These are phyloP conservation scores for Cosmopolites sordidus DNA, from an alignment of 2,888 invertebrate species.

Conservation along the genomic window DNA sequence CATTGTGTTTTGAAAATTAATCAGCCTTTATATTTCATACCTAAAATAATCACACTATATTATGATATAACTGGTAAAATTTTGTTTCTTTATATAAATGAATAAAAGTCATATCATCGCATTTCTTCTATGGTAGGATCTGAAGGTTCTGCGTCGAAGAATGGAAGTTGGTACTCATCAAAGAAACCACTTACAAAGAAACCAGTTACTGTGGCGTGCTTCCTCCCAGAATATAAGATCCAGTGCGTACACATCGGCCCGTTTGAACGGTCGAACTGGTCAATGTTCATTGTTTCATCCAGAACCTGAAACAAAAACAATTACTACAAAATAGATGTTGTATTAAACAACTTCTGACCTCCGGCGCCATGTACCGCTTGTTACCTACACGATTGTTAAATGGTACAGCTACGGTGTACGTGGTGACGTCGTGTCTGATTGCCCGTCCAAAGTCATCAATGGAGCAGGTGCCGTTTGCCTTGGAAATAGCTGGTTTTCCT, in stretches of 20 bases:
- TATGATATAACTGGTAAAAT: too few species aligned
- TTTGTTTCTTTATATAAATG: too few species aligned
- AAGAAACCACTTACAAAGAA: slow-evolving; percentile 76
- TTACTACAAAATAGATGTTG: too few species aligned
- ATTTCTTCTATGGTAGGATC: too few species aligned
- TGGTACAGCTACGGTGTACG: slow-evolving; percentile 90
- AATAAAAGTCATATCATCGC: too few species aligned
- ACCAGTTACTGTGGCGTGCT: slow-evolving; percentile 79
- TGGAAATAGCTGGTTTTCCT: slow-evolving; percentile 98
- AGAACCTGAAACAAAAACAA: too few species aligned
- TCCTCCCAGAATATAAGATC: slow-evolving; percentile 98
- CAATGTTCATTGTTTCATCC: too few species aligned
- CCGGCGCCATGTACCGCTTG: slow-evolving; percentile 96
- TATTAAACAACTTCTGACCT: slow-evolving; percentile 59
- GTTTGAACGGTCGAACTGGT: slow-evolving; percentile 93
- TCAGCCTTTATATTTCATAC: too few species aligned
- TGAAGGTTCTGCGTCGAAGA: too few species aligned
- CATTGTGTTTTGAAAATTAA: too few species aligned
- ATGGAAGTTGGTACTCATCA: too few species aligned
- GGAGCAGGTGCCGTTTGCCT: slow-evolving; percentile 89
- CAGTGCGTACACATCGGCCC: slow-evolving; percentile 97
- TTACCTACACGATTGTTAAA: slow-evolving; percentile 94
- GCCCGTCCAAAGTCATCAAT: slow-evolving; percentile 97
- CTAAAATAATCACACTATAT: too few species aligned
- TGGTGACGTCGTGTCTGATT: slow-evolving; percentile 85